Evolutionary conservation across 2,113 vertebrate genomes (phyloP).

Genomic region (Leiothrix lutea): DNA sequence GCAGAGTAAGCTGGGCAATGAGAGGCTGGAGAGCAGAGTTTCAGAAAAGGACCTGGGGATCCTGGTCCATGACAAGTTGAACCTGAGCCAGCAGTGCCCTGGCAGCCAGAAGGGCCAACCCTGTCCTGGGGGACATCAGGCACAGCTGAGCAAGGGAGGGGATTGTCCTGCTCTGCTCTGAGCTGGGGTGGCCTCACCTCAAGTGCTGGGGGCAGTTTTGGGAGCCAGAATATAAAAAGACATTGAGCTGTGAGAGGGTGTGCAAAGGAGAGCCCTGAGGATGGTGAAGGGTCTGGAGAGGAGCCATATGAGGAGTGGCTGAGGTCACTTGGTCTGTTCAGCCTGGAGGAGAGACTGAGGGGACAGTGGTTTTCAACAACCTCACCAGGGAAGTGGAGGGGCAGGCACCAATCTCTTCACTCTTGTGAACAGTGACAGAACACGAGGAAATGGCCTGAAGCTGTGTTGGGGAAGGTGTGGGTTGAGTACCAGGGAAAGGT

Average conservation of each 20-base stretch:
- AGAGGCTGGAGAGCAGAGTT: neutral
- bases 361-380: neutral
- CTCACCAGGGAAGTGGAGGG: accelerated
- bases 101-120: neutral
- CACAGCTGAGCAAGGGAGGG: neutral
- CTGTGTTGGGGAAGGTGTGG: neutral
- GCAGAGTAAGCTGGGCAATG: neutral
- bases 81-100: neutral
- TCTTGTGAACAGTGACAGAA: neutral
- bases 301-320: accelerated
- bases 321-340: neutral
- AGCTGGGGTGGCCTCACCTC: accelerated
- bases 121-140: neutral
- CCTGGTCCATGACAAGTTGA: neutral
- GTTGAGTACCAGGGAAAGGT: neutral
- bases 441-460: accelerated
- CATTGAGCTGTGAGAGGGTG: neutral
- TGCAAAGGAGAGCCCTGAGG: neutral
- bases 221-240: accelerated
- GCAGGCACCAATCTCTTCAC: neutral
- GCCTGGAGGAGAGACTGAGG: neutral
- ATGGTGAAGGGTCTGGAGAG: no score
- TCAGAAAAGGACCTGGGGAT: accelerated
- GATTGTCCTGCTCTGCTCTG: neutral
- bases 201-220: neutral